phyloP scores from a whole-genome alignment of 2,113 vertebrate genomes.

The Tragelaphus strepsiceros region DNA sequence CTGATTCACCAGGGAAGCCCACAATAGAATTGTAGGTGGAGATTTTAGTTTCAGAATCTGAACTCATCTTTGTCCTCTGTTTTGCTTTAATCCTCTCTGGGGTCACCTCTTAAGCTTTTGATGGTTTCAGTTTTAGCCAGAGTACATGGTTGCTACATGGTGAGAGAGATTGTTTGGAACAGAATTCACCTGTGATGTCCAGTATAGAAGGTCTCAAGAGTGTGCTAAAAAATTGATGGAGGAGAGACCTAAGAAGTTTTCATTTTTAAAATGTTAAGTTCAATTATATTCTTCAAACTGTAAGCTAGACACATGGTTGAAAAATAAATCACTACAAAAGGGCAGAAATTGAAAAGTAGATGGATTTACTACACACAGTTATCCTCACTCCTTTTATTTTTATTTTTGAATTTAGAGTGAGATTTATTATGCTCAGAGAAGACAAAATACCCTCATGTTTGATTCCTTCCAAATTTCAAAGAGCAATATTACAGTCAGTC shows the following conservation, averaged over 20 bases:
- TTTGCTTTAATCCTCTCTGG: neutral
- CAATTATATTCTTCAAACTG: neutral
- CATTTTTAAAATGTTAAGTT: neutral
- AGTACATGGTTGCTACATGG: neutral
- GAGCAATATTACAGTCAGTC: neutral
- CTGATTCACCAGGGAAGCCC: neutral
- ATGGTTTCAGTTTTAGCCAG: neutral
- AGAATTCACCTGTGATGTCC: neutral
- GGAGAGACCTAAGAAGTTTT: neutral
- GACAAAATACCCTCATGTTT: neutral
- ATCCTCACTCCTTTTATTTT: neutral
- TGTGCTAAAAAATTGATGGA: neutral
- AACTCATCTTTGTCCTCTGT: neutral
- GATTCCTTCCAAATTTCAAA: neutral
- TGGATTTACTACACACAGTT: neutral
- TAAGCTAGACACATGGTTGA: neutral
- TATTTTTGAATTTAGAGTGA: neutral
- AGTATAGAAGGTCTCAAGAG: neutral
- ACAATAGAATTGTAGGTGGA: neutral
- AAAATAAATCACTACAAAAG: slow-evolving; percentile 13
- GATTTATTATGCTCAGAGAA: neutral
- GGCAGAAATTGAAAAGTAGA: neutral
- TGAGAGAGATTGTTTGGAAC: neutral
- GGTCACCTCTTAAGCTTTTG: neutral
- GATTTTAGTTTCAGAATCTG: neutral